Evolutionary conservation across 2,113 vertebrate genomes (phyloP), one percentile per base, ranked within the genome.

Genomic region (Pelecanoides urinatrix): DNA sequence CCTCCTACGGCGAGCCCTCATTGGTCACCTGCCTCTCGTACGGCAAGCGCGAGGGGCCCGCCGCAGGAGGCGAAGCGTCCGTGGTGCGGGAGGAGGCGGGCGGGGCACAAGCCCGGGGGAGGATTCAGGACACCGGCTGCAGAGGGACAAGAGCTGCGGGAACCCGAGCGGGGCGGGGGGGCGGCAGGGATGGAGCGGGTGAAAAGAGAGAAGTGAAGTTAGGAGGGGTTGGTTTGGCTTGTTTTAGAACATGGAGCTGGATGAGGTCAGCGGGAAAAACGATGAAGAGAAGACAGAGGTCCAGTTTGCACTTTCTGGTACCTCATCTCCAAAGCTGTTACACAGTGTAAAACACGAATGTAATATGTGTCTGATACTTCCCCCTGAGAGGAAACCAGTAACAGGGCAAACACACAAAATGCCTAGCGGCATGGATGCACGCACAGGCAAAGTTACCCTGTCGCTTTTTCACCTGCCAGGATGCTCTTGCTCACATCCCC

Each of bases 51-150:
- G 17, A 49, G 1, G 91, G 93, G 38, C 52, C 80, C 9, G 7
- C 16, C 10, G 2, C 63, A n/a, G 45, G 7, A 34, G 0, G 80
- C 61, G 3, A 50, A 55, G 20, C 7, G 85, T 13, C 7, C 10
- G 21, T 7, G 11, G 4, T 0, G 3, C 4, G 11, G 10, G 22
- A 11, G 13, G 58, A 6, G n/a, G 38, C 19, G 29, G 16, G 27
- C 5, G 12, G 6, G 6, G 49, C 13, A 2, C 9, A 1, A 9
- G 13, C 0, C 3, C 5, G 4, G 16, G 21, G 15, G 2, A 8
- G 20, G 15, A 3, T 19, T 52, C 7, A 1, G 22, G 1, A 2
- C 2, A 2, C 2, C 7, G 4, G 14, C 23, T 20, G 3, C 23
- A 8, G 34, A 34, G 47, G 3, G 45, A 23, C 12, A 8, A 22